Evolutionary conservation across 1,140 invertebrate species (phyloP), one percentile per base, ranked within the genome.

Genomic region (Brachionus asplanchnoidis): DNA sequence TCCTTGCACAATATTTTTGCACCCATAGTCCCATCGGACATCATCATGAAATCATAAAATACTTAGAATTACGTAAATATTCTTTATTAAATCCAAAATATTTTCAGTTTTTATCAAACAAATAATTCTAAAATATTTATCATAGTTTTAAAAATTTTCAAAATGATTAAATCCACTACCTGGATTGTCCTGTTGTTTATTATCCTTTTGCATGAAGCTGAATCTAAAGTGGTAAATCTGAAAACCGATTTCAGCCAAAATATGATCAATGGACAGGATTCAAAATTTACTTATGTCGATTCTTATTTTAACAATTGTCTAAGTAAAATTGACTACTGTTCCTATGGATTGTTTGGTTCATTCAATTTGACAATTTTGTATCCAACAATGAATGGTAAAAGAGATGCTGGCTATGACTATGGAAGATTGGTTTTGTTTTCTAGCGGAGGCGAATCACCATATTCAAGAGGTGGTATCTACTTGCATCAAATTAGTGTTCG

Each of bases 261-360:
- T 50, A 11, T 23, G 14, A 36, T 77, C 42, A 46, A 6, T 50
- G 73, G 40, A 20, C 20, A 17, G 2, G 11, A 77, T 32, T 26
- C 40, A 26, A n/a, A 77, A 26, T 77, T 77, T 50, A 50, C 26
- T n/a, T 77, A 50, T 17, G 23, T 82, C 40, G 79, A 82, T 46
- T 60, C 79, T 11, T 82, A 82, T 36, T 60, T 82, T 40, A 82
- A 82, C 26, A 68, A 60, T 44, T 82, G 79, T 82, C 23, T 82
- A 3, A 82, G 42, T 26, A 82, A 82, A 60, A 68, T 82, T 26
- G 79, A 82, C 14, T 65, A 20, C 17, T 82, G 79, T 17, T 46
- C 36, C 1, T 36, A n/a, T 36, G 79, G 79, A 23, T 40, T 82
- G 32, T 65, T 56, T 3, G 53, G 53, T 14, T 23, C 42, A 20